phyloP scores from a whole-genome alignment of 2,797 vertebrate species.

The Danio kyathit region DNA sequence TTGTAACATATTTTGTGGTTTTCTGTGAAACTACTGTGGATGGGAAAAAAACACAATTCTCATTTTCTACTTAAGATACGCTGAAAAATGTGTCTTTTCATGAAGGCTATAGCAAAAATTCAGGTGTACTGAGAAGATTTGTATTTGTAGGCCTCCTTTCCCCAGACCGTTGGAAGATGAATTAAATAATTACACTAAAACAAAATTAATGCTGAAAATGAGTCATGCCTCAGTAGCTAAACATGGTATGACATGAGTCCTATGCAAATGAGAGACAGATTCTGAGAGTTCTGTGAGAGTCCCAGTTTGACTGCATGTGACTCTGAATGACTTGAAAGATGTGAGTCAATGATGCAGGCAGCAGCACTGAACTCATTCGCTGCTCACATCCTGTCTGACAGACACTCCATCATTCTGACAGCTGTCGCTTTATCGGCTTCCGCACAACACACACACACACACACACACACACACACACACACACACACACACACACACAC shows the following conservation, averaged over 20 bases:
- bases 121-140: not conserved
- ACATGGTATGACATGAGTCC: not conserved
- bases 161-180: too few relatives aligned
- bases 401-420: slow-evolving; percentile 46
- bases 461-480: not conserved
- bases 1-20: not conserved
- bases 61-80: not conserved
- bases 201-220: not conserved
- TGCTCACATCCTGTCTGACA: slow-evolving; percentile 38
- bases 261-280: slow-evolving; percentile 16
- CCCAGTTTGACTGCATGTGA: slow-evolving; percentile 25
- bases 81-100: not conserved
- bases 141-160: not conserved
- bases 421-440: slow-evolving; percentile 45
- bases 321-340: slow-evolving; percentile 36
- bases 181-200: not conserved
- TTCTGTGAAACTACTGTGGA: not conserved
- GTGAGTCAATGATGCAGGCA: slow-evolving; percentile 47
- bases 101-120: not conserved
- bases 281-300: slow-evolving; percentile 7
- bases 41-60: not conserved
- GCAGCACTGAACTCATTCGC: slow-evolving; percentile 35
- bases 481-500: slow-evolving; percentile 12
- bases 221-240: not conserved
- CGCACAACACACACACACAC: not conserved